Evolutionary conservation across 2,888 invertebrate genomes (phyloP).

Genomic region (Tetanocera ferruginea): DNA sequence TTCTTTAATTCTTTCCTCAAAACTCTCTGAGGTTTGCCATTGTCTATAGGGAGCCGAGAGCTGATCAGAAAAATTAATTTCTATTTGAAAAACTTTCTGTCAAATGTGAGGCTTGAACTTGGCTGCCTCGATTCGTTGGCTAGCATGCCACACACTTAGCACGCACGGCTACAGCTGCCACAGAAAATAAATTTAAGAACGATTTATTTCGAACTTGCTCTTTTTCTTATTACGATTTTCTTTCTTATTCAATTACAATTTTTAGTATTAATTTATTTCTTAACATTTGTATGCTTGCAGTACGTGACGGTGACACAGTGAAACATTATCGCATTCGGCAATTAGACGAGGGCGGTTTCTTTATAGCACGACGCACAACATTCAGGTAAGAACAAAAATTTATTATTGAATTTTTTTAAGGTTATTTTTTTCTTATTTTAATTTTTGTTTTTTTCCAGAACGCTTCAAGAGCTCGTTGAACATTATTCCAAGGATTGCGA

Average conservation of each 20-base stretch:
- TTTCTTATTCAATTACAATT: background rate
- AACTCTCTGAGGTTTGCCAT: no score
- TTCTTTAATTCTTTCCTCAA: no score
- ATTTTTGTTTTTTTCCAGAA: conserved; percentile 72
- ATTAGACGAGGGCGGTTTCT: conserved; percentile 98
- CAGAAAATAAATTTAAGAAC: no score
- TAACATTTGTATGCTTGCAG: conserved; percentile 71
- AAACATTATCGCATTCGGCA: conserved; percentile 99
- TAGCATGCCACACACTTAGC: no score
- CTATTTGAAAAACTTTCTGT: no score
- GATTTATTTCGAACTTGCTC: no score
- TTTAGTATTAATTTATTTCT: conserved; percentile 24
- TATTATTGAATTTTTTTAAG: background rate
- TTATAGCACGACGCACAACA: conserved; percentile 97
- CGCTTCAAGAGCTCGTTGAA: conserved; percentile 95
- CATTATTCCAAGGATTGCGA: conserved; percentile 98
- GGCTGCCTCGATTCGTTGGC: no score
- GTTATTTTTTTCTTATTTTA: background rate
- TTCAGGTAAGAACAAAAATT: conserved; percentile 74
- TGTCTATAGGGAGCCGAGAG: no score
- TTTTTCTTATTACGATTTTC: no score
- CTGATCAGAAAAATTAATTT: no score
- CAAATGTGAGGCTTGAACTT: no score
- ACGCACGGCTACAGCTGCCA: no score
- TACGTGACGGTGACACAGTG: conserved; percentile 98